Evolutionary conservation across 2,797 vertebrate species (phyloP).

Genomic region (Prionace glauca): DNA sequence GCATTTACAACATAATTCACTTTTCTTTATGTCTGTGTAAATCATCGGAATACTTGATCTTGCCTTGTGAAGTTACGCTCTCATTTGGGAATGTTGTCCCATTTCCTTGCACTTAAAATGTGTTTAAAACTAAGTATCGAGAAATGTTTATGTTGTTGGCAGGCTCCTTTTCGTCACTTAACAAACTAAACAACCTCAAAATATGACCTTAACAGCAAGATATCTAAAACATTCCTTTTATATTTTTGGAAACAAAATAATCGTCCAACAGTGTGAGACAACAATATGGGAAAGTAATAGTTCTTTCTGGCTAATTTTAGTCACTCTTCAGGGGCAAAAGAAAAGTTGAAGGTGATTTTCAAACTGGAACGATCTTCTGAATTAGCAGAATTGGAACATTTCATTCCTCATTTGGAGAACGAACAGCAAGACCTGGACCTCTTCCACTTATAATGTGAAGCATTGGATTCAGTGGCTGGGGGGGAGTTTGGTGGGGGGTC

Average conservation of each 20-base stretch:
- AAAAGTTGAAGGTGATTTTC: neutral
- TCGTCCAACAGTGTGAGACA: neutral
- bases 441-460: neutral
- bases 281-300: neutral
- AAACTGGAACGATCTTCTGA: neutral
- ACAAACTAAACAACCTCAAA: constrained; percentile 15
- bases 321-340: neutral
- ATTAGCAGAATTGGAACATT: neutral
- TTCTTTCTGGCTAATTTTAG: neutral
- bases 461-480: neutral
- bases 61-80: constrained; percentile 48
- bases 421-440: neutral
- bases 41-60: constrained; percentile 67
- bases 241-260: neutral
- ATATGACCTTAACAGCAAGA: constrained; percentile 9
- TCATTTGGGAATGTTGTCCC: constrained; percentile 49
- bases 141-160: constrained; percentile 30
- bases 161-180: constrained; percentile 12
- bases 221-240: constrained; percentile 7
- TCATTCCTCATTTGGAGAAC: neutral
- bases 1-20: constrained; percentile 76
- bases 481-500: too few relatives aligned
- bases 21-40: constrained; percentile 68
- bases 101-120: constrained; percentile 45
- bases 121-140: constrained; percentile 15